Base-by-base conservation (phyloP, 1,140 invertebrate species). In the Macrotrachela quadricornifera region DNA sequence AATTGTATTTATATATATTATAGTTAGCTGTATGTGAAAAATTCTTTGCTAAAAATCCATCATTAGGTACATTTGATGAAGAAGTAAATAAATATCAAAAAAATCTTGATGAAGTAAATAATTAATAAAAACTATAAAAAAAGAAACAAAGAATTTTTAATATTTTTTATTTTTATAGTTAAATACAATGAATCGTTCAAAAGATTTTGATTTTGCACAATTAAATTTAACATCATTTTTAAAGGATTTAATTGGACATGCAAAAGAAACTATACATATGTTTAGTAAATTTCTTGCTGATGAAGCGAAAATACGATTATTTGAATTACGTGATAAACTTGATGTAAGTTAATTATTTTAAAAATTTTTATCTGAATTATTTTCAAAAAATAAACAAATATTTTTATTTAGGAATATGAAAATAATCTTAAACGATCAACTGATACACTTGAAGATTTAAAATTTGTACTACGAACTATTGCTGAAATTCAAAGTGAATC, bases 81-180 rank as follows among this genome's bases (percentile, higher is more conserved):
- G 81, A 81, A 66, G 79, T 88, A 59, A 77, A 77, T 60, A 83
- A 80, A 68, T 87, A 84, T 64, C 76, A 77, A 59, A 75, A 78
- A 51, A 78, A 83, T 10, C 76, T 82, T n/a, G 70, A 76, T 3
- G 79, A 82, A 57, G 64, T 86, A 38, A 30, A 8, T 30, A 4
- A n/a, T 30, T 30, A 2, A 30, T 30, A 30, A 4, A 30, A 8
- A 30, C 2, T 2, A 30, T 30, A 2, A 30, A 30, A 4, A 30
- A 4, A 30, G 9, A 30, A 30, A 30, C 2, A 30, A 30, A 2
- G 21, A 30, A 4, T 30, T 30, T 2, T 30, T n/a, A n/a, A n/a
- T n/a, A n/a, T 30, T 30, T 30, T 4, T 30, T 9, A 30, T 4
- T 30, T 30, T 9, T 30, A 4, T 30, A 30, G 21, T 30, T 30